Percentiles rank a stretch among this genome's conserved stretches.
phyloP scores from a whole-genome alignment of 2,113 vertebrate genomes.

The Calidris pugnax region DNA sequence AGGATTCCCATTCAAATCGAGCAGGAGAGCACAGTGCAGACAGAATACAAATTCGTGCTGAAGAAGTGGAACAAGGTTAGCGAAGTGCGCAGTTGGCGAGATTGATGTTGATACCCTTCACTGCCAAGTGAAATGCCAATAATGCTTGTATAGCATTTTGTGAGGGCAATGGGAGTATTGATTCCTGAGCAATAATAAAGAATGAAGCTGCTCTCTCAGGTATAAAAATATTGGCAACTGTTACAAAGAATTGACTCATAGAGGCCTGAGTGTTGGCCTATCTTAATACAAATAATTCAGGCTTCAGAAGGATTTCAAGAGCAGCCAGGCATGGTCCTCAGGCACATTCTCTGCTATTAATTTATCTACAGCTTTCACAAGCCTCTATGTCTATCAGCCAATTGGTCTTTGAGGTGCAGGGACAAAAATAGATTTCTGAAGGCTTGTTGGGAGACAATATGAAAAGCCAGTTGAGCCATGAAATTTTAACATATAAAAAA shows the following conservation, averaged over 20 bases:
- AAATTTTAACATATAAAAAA: conserved; percentile 47
- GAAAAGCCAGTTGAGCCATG: conserved; percentile 34
- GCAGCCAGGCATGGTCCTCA: conserved; percentile 74
- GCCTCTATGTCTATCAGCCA: conserved; percentile 67
- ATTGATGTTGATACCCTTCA: conserved; percentile 88
- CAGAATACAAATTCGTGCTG: conserved; percentile 68
- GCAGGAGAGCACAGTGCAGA: background rate
- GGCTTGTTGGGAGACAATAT: conserved; percentile 57
- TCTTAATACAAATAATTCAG: conserved; percentile 86
- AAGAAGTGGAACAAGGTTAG: conserved; percentile 74
- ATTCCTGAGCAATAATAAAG: conserved; percentile 89
- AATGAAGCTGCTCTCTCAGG: conserved; percentile 86
- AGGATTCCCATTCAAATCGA: conserved; percentile 70
- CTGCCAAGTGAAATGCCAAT: conserved; percentile 91
- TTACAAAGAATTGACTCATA: conserved; percentile 85
- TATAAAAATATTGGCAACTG: conserved; percentile 89
- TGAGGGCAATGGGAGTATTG: conserved; percentile 88
- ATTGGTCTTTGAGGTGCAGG: conserved; percentile 64
- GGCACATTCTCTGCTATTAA: conserved; percentile 73
- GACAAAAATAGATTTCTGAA: conserved; percentile 74
- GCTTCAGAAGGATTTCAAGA: conserved; percentile 77
- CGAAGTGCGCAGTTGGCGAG: conserved; percentile 75
- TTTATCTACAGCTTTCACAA: conserved; percentile 73
- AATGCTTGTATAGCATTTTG: conserved; percentile 91
- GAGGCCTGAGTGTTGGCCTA: conserved; percentile 75